Evolutionary conservation across 2,113 vertebrate species (phyloP).

Genomic region (Bubo bubo): DNA sequence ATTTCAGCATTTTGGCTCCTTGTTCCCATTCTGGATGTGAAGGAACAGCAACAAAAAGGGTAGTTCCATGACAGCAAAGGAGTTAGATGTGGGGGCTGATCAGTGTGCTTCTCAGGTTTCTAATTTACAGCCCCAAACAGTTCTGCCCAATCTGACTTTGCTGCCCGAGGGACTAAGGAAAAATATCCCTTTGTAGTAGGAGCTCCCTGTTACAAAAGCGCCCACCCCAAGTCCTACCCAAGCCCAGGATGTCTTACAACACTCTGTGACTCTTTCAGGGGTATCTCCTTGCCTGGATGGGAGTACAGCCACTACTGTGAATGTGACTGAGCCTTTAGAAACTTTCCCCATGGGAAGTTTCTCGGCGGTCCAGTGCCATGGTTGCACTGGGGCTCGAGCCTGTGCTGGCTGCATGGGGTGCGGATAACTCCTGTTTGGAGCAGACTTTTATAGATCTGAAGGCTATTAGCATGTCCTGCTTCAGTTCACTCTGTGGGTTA

Average conservation of each 20-base stretch:
- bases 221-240: not conserved
- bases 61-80: not conserved
- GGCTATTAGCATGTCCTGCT: not conserved
- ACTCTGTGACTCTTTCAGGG: not conserved
- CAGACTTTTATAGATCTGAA: not conserved
- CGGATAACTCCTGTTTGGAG: not conserved
- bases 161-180: rapidly evolving
- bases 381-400: rapidly evolving
- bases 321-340: not conserved
- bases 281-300: not conserved
- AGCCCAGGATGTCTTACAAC: not conserved
- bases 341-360: not conserved
- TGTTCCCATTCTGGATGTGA: not conserved
- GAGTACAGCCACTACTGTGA: not conserved
- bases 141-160: not conserved
- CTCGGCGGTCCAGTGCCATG: not conserved
- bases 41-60: not conserved
- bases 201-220: not conserved
- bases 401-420: not conserved
- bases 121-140: not conserved
- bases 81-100: not conserved
- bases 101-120: not conserved
- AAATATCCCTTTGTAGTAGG: not conserved
- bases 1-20: not conserved
- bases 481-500: not conserved